These are phyloP conservation scores for Hypercompe scribonia DNA, from an alignment of 2,888 invertebrate genomes.

Conservation along the genomic window DNA sequence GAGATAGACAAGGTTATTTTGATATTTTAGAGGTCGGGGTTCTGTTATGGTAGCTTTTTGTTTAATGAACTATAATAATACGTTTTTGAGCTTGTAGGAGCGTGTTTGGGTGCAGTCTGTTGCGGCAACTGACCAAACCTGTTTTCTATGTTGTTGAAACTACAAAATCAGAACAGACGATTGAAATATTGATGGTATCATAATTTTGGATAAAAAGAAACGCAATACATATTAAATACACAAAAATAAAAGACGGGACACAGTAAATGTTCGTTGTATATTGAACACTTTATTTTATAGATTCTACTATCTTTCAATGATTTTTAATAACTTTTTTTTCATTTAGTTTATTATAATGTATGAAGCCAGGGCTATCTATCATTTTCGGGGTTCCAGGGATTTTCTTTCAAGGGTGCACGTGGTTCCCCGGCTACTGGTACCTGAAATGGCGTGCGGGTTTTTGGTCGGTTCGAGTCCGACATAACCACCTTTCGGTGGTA, in stretches of 20 bases:
- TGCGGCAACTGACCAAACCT: slow-evolving; percentile 23
- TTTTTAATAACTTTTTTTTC: neutral
- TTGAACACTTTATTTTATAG: neutral
- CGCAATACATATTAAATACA: neutral
- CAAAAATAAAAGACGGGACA: neutral
- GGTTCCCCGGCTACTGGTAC: too few relatives aligned
- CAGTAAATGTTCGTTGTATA: neutral
- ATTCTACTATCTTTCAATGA: neutral
- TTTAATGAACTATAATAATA: slow-evolving; percentile 55
- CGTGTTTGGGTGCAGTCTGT: slow-evolving; percentile 44
- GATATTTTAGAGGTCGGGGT: slow-evolving; percentile 47
- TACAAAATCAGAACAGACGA: slow-evolving; percentile 9
- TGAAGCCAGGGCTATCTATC: too few relatives aligned
- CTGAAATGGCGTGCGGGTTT: too few relatives aligned
- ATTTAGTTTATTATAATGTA: too few relatives aligned
- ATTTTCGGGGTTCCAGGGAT: too few relatives aligned
- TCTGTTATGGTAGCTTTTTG: slow-evolving; percentile 52
- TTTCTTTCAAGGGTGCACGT: too few relatives aligned
- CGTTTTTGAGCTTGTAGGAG: slow-evolving; percentile 36
- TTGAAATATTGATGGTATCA: slow-evolving; percentile 21
- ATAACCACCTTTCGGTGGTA: too few relatives aligned
- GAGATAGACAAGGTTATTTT: slow-evolving; percentile 58
- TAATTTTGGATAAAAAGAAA: neutral
- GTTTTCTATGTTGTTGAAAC: slow-evolving; percentile 39
- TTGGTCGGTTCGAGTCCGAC: too few relatives aligned